phyloP scores from a whole-genome alignment of 2,888 invertebrate genomes.

The Pandemis corylana region DNA sequence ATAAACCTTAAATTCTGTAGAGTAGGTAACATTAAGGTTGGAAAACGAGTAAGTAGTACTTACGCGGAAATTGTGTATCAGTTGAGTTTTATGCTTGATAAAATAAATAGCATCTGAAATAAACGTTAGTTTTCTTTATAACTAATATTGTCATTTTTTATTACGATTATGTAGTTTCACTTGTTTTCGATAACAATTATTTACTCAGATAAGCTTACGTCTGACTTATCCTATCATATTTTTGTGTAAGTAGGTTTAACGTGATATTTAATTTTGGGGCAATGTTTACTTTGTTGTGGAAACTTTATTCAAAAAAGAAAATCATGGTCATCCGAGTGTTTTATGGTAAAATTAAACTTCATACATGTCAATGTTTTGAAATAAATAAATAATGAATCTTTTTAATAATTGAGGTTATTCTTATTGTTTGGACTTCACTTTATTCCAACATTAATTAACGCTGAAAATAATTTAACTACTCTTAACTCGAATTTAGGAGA shows the following conservation, averaged over 20 bases:
- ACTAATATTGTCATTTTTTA: no score
- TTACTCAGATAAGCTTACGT: no score
- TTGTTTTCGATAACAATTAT: no score
- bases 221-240: no score
- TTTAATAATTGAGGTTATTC: background rate
- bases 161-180: no score
- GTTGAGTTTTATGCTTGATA: background rate
- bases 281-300: conserved; percentile 32
- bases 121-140: background rate
- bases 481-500: background rate
- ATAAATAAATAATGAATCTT: background rate
- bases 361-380: background rate
- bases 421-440: background rate
- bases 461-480: background rate
- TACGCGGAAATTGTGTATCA: background rate
- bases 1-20: conserved; percentile 46
- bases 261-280: background rate
- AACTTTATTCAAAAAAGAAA: conserved; percentile 9
- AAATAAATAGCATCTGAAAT: background rate
- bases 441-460: background rate
- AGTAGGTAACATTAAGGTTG: background rate
- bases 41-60: background rate
- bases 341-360: background rate
- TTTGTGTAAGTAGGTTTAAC: background rate
- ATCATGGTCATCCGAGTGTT: conserved; percentile 4